These are phyloP conservation scores for Pyrgilauda ruficollis DNA, from an alignment of 2,113 vertebrate species.

Conservation along the genomic window DNA sequence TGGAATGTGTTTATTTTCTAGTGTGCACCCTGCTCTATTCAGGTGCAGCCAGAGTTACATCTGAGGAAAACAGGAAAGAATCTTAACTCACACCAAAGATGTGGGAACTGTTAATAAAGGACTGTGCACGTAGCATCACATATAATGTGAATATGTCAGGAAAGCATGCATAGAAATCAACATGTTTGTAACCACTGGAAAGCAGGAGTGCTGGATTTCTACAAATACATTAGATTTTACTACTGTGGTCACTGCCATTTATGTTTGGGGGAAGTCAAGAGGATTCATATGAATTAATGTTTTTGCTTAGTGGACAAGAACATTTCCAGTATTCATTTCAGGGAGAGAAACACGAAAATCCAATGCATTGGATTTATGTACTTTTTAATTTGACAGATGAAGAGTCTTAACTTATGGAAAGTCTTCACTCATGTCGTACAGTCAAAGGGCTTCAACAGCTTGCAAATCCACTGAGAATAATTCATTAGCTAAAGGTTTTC, in stretches of 20 bases:
- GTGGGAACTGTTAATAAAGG: not conserved
- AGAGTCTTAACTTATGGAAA: not conserved
- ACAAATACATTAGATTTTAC: not conserved
- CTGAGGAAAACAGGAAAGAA: not conserved
- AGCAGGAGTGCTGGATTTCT: not conserved
- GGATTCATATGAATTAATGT: not conserved
- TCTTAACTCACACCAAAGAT: not conserved
- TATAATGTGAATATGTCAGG: not conserved
- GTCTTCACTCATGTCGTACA: not conserved
- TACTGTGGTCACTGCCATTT: rapidly evolving
- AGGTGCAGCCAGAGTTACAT: not conserved
- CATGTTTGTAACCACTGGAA: not conserved
- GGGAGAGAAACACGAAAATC: not conserved
- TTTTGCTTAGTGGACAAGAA: not conserved
- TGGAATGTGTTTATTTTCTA: not conserved
- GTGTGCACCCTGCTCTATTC: not conserved
- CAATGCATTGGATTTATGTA: not conserved
- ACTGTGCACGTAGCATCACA: not conserved
- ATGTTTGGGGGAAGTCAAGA: not conserved
- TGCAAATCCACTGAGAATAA: constrained; percentile 40
- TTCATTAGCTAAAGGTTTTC: constrained; percentile 24
- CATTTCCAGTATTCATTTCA: not conserved
- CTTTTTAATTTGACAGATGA: not conserved
- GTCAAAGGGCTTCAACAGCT: constrained; percentile 1
- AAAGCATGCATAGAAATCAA: not conserved